These are phyloP conservation scores for Hedychridium roseum DNA, from an alignment of 2,888 invertebrate species.

Conservation along the genomic window DNA sequence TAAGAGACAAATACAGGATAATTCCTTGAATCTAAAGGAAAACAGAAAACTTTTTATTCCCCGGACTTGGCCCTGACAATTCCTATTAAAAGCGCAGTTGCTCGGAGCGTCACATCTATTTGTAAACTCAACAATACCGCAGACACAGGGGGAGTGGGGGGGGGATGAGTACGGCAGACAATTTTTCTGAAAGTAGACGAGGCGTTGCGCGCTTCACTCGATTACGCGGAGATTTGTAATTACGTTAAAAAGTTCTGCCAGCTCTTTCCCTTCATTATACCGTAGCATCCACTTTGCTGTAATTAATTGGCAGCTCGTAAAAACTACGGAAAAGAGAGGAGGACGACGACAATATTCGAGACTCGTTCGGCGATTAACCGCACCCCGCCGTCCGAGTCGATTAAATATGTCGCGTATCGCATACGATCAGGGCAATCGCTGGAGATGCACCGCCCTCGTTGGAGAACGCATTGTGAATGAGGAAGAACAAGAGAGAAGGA, in stretches of 20 bases:
- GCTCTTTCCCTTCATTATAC: constrained; percentile 2
- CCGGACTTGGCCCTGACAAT: too few species aligned
- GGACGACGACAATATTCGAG: background rate
- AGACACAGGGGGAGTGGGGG: background rate
- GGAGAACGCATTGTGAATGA: too few species aligned
- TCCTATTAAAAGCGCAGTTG: too few species aligned
- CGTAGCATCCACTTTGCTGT: too few species aligned
- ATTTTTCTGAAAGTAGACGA: background rate
- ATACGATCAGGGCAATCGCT: constrained; percentile 14
- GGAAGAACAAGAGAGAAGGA: constrained; percentile 9
- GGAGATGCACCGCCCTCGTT: constrained; percentile 24
- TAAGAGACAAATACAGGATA: too few species aligned
- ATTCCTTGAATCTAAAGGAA: too few species aligned
- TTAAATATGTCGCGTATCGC: constrained; percentile 18
- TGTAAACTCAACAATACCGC: too few species aligned
- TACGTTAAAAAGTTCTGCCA: constrained; percentile 11
- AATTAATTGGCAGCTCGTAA: background rate
- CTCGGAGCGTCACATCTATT: too few species aligned
- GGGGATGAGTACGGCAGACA: background rate
- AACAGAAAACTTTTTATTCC: too few species aligned
- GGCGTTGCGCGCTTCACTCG: constrained; percentile 15
- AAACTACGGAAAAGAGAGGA: background rate
- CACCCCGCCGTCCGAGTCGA: constrained; percentile 14
- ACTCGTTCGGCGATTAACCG: too few species aligned
- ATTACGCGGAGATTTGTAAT: constrained; percentile 17